phyloP scores from a whole-genome alignment of 2,797 vertebrate species.

The Hapalemur alaotrensis region DNA sequence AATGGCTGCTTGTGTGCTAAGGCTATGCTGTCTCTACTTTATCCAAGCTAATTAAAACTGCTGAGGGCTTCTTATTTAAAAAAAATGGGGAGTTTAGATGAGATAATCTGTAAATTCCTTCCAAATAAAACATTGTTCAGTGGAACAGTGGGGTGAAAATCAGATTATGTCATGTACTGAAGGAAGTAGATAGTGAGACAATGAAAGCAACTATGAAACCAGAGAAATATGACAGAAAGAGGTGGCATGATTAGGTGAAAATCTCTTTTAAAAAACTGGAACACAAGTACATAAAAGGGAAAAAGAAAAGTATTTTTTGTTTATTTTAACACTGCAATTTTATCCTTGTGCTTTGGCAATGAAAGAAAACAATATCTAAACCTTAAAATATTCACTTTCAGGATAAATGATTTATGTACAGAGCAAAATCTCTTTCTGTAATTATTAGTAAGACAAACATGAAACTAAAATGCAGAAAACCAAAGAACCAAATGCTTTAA shows the following conservation, averaged over 20 bases:
- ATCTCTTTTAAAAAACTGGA: conserved; percentile 7
- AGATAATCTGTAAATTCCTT: conserved; percentile 31
- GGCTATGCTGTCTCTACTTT: neutral
- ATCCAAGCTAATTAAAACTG: neutral
- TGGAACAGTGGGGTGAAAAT: conserved; percentile 14
- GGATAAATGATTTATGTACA: conserved; percentile 27
- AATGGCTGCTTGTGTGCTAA: neutral
- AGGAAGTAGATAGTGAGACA: conserved; percentile 21
- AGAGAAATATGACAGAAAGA: conserved; percentile 21
- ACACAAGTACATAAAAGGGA: neutral
- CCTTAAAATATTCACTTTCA: conserved; percentile 42
- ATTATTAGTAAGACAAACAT: conserved; percentile 38
- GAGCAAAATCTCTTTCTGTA: conserved; percentile 39
- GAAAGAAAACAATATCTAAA: conserved; percentile 35
- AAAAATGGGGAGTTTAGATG: neutral
- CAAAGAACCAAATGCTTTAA: neutral
- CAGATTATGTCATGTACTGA: conserved; percentile 19
- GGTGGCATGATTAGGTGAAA: neutral
- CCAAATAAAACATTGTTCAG: neutral
- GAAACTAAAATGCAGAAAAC: conserved; percentile 52
- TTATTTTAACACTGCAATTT: conserved; percentile 30
- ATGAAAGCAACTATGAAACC: conserved; percentile 42
- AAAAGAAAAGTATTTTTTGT: conserved; percentile 33
- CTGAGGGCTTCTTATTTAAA: conserved; percentile 27
- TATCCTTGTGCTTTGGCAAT: conserved; percentile 24